A percentile compares a stretch with the other conserved stretches of the same genome.
These are phyloP conservation scores for Melanotaenia trifasciata DNA, from an alignment of 2,797 vertebrate species.

Conservation along the genomic window DNA sequence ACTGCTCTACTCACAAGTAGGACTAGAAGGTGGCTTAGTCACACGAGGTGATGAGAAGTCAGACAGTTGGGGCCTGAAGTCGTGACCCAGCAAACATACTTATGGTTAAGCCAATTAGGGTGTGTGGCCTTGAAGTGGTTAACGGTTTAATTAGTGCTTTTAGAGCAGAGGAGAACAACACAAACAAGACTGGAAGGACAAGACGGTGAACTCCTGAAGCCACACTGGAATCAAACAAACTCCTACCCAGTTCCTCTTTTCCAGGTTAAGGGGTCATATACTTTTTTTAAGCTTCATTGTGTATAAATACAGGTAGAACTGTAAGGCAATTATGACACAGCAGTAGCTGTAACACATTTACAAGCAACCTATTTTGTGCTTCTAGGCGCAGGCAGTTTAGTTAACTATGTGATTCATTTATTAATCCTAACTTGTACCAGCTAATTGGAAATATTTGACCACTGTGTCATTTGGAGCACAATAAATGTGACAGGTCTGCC, in stretches of 20 bases:
- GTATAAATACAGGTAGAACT: neutral
- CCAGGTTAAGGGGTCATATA: conserved; percentile 26
- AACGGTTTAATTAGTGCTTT: conserved; percentile 83
- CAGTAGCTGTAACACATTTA: conserved; percentile 8
- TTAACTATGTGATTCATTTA: neutral
- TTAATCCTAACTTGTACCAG: neutral
- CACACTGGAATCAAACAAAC: conserved; percentile 28
- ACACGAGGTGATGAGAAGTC: conserved; percentile 46
- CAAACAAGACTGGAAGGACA: conserved; percentile 50
- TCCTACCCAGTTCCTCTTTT: conserved; percentile 20
- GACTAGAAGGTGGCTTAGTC: conserved; percentile 45
- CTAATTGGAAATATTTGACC: conserved; percentile 10
- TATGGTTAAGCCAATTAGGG: conserved; percentile 73
- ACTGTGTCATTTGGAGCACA: neutral
- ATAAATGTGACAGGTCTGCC: neutral
- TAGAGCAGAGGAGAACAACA: conserved; percentile 60
- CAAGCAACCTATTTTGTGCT: neutral
- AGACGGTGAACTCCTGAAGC: conserved; percentile 27
- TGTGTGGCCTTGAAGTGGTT: conserved; percentile 73
- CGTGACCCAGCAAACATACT: conserved; percentile 53
- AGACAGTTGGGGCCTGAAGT: conserved; percentile 34
- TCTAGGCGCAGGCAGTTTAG: neutral
- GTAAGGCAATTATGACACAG: neutral
- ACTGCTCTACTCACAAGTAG: conserved; percentile 57
- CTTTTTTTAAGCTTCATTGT: conserved; percentile 5